phyloP scores from a whole-genome alignment of 2,888 invertebrate species.

The Thumatha senex region DNA sequence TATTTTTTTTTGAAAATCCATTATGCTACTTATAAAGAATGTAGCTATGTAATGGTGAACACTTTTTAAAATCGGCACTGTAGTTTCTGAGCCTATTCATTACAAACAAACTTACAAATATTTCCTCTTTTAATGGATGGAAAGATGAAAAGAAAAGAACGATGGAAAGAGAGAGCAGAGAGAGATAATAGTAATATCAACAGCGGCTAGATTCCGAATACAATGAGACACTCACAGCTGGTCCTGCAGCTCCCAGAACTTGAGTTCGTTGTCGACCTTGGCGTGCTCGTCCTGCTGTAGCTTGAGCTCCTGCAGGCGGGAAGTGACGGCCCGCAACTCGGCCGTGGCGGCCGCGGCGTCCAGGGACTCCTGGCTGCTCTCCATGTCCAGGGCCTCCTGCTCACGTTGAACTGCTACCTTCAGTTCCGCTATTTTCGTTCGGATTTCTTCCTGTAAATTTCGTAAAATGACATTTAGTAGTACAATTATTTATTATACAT shows the following conservation, averaged over 20 bases:
- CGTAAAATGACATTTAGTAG: not conserved
- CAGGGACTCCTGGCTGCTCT: constrained; percentile 35
- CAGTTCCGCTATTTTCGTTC: constrained; percentile 49
- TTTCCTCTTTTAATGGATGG: too few species aligned
- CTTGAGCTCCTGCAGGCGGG: constrained; percentile 33
- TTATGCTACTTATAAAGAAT: too few species aligned
- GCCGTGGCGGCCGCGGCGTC: constrained; percentile 40
- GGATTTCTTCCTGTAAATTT: constrained; percentile 53
- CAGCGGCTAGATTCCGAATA: too few species aligned
- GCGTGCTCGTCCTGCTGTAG: constrained; percentile 36
- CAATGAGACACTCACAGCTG: constrained; percentile 40
- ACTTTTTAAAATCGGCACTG: too few species aligned
- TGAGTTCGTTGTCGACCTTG: constrained; percentile 39
- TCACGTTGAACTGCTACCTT: constrained; percentile 44
- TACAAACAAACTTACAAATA: too few species aligned
- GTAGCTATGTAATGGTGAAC: too few species aligned
- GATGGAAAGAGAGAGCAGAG: too few species aligned
- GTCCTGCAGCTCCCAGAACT: constrained; percentile 58
- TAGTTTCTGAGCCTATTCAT: too few species aligned
- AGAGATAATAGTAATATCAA: too few species aligned
- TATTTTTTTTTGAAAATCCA: too few species aligned
- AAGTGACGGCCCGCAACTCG: constrained; percentile 29
- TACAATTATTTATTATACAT: too few species aligned
- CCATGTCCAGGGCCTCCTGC: constrained; percentile 43
- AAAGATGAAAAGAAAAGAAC: too few species aligned